Evolutionary conservation across 2,113 vertebrate genomes (phyloP).

Genomic region (Tachuris rubrigastra): DNA sequence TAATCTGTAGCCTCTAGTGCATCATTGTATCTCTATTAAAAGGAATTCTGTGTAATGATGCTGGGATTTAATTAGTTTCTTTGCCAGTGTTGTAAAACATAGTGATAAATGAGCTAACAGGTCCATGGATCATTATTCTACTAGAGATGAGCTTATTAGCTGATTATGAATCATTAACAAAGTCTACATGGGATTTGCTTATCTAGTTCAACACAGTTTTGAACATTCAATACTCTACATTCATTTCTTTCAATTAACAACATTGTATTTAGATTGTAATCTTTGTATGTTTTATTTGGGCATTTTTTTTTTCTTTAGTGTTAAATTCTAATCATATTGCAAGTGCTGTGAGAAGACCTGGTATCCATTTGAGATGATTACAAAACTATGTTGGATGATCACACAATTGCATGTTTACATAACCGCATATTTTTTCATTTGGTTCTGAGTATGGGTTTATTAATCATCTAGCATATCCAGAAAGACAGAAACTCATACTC

Average conservation of each 20-base stretch:
- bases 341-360: neutral
- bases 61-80: conserved; percentile 99
- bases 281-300: conserved; percentile 37
- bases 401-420: too few relatives aligned
- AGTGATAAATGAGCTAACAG: conserved; percentile 98
- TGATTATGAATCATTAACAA: conserved; percentile 93
- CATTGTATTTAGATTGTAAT: conserved; percentile 69
- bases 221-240: conserved; percentile 78
- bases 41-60: conserved; percentile 98
- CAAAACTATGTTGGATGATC: neutral
- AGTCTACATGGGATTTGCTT: conserved; percentile 85
- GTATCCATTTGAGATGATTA: neutral
- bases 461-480: neutral
- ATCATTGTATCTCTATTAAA: conserved; percentile 99
- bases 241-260: conserved; percentile 70
- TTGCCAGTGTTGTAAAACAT: conserved; percentile 97
- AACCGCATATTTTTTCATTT: neutral
- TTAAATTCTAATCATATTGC: conserved; percentile 44
- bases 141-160: conserved; percentile 91
- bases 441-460: neutral
- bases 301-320: neutral
- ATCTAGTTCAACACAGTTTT: conserved; percentile 82
- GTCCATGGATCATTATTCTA: conserved; percentile 95
- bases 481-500: neutral
- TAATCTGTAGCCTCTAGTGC: conserved; percentile 92